Percentiles rank a stretch among this genome's conserved stretches.
Conservation (phyloP, 2,113 vertebrate genomes). For the Brachionichthys hirsutus region DNA sequence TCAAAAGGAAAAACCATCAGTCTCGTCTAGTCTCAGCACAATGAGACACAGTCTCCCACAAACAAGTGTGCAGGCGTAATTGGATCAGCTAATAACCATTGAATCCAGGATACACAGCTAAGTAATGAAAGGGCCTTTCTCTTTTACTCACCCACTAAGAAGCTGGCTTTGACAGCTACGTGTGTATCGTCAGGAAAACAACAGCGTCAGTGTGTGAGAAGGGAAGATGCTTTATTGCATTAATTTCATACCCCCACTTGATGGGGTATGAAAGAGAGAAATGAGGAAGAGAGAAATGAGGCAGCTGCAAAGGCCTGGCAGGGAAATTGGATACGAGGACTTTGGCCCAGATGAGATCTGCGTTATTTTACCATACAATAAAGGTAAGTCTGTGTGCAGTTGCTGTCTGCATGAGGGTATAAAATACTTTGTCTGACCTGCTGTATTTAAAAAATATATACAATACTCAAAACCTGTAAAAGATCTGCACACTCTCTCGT, state of each 20-base stretch:
- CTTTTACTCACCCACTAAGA: slow-evolving; percentile 28
- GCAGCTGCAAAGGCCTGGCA: slow-evolving; percentile 19
- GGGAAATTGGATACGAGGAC: slow-evolving; percentile 6
- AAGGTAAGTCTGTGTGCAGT: no score
- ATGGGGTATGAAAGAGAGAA: slow-evolving; percentile 31
- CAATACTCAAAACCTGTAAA: no score
- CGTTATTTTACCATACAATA: no score
- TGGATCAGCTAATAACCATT: slow-evolving; percentile 39
- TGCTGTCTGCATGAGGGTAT: no score
- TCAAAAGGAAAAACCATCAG: slow-evolving; percentile 41
- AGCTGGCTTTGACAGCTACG: slow-evolving; percentile 34
- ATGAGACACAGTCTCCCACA: slow-evolving; percentile 23
- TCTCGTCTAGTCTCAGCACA: slow-evolving; percentile 4
- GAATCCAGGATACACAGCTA: slow-evolving; percentile 23
- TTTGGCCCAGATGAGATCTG: neutral
- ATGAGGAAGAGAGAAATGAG: slow-evolving; percentile 22
- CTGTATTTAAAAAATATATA: no score
- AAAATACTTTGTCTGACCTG: no score
- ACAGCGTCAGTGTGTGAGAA: slow-evolving; percentile 28
- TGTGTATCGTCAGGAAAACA: slow-evolving; percentile 46
- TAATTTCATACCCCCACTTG: slow-evolving; percentile 53
- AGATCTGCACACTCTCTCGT: no score
- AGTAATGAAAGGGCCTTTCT: slow-evolving; percentile 48
- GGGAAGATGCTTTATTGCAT: slow-evolving; percentile 33
- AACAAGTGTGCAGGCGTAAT: slow-evolving; percentile 27